Evolutionary conservation across 2,113 vertebrate genomes (phyloP), one percentile per base, ranked within the genome.

Genomic region (Boulengeromyrus knoepffleri): DNA sequence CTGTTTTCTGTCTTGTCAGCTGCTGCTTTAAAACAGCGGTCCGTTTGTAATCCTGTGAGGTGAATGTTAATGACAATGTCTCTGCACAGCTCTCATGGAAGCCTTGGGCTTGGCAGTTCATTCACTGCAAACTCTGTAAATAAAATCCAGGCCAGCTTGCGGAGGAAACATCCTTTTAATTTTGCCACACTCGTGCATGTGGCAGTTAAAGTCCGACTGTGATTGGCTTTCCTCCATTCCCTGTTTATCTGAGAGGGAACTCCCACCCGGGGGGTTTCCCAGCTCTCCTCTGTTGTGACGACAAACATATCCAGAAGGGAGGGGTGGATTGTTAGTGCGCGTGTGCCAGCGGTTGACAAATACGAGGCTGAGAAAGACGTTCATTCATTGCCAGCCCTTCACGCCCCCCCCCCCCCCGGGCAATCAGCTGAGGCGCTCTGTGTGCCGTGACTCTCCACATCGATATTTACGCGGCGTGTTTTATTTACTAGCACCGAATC

Each of bases 401-500:
- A 95, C 94, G 74, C 90, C 85, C 92, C 95, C 94, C 8, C 46
- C 90, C 85, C 92, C 95, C 94, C 8, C 46, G 8, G 70, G 70
- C 31, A 39, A 31, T 77, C 74, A 19, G 74, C 31, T 39, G 31
- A 77, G 10, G 31, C 13, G 1, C 3, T 31, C 31, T 27, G 31
- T 24, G 36, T 19, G 45, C 83, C 8, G 45, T 90, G 90, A 9
- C 88, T n/a, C 88, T 74, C 42, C 88, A 49, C 58, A 12, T 49
- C 5, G 2, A 46, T 49, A 70, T 91, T 92, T 89, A 91, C 90
- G 53, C 89, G 91, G 90, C 88, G 12, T n/a, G 93, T 94, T 96
- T 95, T 95, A 96, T 96, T 96, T 95, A 95, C 95, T 95, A 93
- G 6, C 15, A 91, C 92, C 85, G 89, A 90, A 2, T 92, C 91